These are phyloP conservation scores for Nyctereutes procyonoides DNA, from an alignment of 2,113 vertebrate genomes.

Conservation along the genomic window DNA sequence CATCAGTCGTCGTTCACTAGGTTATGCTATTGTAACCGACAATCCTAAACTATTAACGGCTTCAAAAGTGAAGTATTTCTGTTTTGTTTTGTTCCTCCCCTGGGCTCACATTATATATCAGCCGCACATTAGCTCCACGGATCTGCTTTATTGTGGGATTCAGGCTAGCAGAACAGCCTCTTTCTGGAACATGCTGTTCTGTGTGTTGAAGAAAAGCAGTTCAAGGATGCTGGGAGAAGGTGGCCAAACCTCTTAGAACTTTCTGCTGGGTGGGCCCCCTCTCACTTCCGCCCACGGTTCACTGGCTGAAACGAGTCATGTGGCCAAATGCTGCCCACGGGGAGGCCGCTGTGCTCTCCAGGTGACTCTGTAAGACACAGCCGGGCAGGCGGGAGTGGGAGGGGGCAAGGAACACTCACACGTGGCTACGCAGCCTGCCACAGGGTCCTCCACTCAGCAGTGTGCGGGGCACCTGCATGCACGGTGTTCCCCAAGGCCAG, in stretches of 20 bases:
- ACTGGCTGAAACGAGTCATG: neutral
- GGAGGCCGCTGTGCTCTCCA: too few relatives aligned
- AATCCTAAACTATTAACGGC: too few relatives aligned
- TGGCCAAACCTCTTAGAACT: neutral
- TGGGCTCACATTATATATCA: too few relatives aligned
- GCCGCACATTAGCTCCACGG: too few relatives aligned
- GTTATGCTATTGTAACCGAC: too few relatives aligned
- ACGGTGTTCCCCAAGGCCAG: neutral
- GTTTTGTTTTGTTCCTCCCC: too few relatives aligned
- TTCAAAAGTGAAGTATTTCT: too few relatives aligned
- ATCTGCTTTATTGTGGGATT: too few relatives aligned
- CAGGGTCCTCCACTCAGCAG: neutral
- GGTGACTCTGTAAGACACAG: neutral
- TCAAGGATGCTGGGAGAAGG: neutral
- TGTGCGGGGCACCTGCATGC: neutral
- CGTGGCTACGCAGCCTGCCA: too few relatives aligned
- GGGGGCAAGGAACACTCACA: neutral
- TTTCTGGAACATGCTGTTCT: neutral
- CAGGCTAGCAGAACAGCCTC: neutral
- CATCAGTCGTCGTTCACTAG: too few relatives aligned
- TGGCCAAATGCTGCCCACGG: too few relatives aligned
- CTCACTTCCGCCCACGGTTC: neutral
- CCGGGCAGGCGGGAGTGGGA: accelerated
- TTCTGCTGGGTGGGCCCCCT: accelerated
- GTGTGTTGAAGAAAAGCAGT: neutral